Conservation (phyloP, 37 sponge, comb jelly and placozoan genomes). For the Spongilla lacustris region DNA sequence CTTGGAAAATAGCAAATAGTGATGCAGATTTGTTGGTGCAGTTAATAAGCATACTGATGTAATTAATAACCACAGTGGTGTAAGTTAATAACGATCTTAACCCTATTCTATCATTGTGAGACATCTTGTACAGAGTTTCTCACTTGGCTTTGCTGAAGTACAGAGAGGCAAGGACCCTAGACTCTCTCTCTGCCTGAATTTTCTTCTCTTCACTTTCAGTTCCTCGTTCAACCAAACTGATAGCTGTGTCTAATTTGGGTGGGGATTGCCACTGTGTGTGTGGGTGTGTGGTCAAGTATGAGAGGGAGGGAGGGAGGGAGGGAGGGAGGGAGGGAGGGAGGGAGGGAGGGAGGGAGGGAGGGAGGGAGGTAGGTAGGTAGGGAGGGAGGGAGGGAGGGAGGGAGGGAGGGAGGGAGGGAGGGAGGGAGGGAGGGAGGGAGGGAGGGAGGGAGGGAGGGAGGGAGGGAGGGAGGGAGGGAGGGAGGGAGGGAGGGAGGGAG, state of each 20-base stretch:
- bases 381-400: background rate
- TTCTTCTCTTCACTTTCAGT: slow-evolving; percentile 50
- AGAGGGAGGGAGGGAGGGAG: background rate
- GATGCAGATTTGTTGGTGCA: no score
- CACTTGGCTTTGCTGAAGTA: slow-evolving; percentile 78
- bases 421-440: slow-evolving; percentile 6
- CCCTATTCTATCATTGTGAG: background rate
- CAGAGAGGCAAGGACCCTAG: slow-evolving; percentile 66
- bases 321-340: background rate
- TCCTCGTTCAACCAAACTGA: slow-evolving; percentile 48
- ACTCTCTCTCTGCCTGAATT: slow-evolving; percentile 67
- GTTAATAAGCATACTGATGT: no score
- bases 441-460: no score
- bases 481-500: background rate
- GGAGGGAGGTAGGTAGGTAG: background rate
- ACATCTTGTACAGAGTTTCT: background rate
- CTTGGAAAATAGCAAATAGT: no score
- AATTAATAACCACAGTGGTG: no score
- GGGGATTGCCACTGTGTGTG: slow-evolving; percentile 65
- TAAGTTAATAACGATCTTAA: no score
- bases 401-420: slow-evolving; percentile 24
- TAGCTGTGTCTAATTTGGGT: background rate
- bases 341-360: background rate
- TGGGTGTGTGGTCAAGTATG: no score
- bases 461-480: background rate